phyloP scores from a whole-genome alignment of 1,140 invertebrate species.

The Leptinotarsa defecta region DNA sequence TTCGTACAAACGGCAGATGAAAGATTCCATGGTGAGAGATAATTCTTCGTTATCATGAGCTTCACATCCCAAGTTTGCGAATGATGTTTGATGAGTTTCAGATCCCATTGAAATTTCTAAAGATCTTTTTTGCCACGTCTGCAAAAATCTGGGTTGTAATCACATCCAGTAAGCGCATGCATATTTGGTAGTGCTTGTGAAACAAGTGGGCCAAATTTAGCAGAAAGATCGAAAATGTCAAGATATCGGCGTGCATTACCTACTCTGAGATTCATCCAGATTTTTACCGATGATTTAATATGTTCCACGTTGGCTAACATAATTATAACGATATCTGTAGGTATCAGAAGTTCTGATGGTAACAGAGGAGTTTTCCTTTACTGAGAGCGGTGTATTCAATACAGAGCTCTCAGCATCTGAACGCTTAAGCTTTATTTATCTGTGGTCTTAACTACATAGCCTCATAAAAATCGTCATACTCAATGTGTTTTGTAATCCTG shows the following conservation, averaged over 20 bases:
- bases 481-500: no score
- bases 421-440: no score
- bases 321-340: constrained; percentile 27
- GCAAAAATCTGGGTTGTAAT: no score
- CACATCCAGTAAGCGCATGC: no score
- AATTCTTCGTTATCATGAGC: background rate
- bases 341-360: constrained; percentile 29
- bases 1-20: no score
- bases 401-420: no score
- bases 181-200: constrained; percentile 22
- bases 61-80: background rate
- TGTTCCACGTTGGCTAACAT: constrained; percentile 14
- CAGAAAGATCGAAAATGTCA: constrained; percentile 29
- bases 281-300: background rate
- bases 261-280: background rate
- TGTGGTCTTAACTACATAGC: no score
- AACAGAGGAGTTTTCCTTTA: constrained; percentile 21
- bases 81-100: background rate
- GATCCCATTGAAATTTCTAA: background rate
- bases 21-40: no score
- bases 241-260: constrained; percentile 30
- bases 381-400: background rate
- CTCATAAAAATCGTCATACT: no score
- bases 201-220: constrained; percentile 23
- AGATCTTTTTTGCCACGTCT: constrained; percentile 7